These are phyloP conservation scores for Empidonax traillii DNA, from an alignment of 2,113 vertebrate genomes.

Conservation along the genomic window DNA sequence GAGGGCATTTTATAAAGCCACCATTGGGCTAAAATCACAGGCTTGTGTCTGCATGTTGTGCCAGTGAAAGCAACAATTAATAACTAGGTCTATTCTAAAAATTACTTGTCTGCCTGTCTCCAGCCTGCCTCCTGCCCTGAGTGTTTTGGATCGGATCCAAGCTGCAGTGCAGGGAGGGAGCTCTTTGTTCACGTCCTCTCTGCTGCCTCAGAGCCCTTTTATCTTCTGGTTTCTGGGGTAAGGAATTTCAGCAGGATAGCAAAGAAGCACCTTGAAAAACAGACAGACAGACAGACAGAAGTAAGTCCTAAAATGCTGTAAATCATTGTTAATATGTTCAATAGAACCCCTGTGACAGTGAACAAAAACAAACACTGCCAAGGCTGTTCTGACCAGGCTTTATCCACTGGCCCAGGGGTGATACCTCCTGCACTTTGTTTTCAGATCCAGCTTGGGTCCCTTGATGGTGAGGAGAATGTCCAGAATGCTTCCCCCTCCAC, in stretches of 20 bases:
- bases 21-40: neutral
- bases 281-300: neutral
- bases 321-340: neutral
- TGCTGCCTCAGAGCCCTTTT: neutral
- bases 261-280: neutral
- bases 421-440: neutral
- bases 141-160: conserved; percentile 36
- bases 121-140: neutral
- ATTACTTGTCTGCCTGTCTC: neutral
- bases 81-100: neutral
- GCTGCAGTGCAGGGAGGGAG: conserved; percentile 52
- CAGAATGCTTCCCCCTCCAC: neutral
- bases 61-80: neutral
- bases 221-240: neutral
- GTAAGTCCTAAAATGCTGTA: neutral
- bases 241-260: neutral
- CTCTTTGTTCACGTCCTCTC: conserved; percentile 32
- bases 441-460: neutral
- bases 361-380: neutral
- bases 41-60: neutral
- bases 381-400: neutral
- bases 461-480: neutral
- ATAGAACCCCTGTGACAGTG: neutral
- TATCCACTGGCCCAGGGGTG: neutral
- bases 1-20: neutral